Base-by-base conservation (phyloP, 2,113 vertebrate species). In the Nothocercus julius region DNA sequence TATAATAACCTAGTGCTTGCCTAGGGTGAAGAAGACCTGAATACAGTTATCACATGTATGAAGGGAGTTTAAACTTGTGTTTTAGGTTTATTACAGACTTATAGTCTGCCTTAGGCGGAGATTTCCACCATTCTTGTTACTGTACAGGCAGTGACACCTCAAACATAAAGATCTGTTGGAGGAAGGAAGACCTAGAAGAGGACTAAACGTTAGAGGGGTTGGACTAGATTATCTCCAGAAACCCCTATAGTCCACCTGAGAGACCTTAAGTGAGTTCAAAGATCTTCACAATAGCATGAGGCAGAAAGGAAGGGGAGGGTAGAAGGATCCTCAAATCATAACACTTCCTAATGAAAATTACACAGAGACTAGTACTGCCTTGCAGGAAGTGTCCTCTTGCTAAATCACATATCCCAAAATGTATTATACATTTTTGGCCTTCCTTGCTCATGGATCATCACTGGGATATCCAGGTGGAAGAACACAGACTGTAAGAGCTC, bases 1-100 rank as follows among this genome's bases (percentile, higher is more conserved):
- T 79, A 28, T 67, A n/a, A 74, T 28, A 59, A 30, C 38, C 19
- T 5, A 24, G 25, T 14, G 56, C 45, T 68, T 77, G 45, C 63
- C 58, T 0, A 0, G 20, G 54, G 25, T 8, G 2, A 13, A 32
- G 51, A 9, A 84, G 74, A 68, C 64, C 69, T 66, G 40, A 70
- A 67, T n/a, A 22, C 27, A 74, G 19, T 45, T 74, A 62, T 42
- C 45, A 78, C 7, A 7, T 18, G 5, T 53, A 22, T 21, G 27
- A 68, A 62, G 49, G 42, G 28, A 87, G 47, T 68, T 56, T 24
- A 89, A 87, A 73, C 22, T 76, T 62, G 8, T 0, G 1, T 34
- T 81, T 69, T 34, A 47, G 24, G 18, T 68, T 84, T 36, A 59
- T 92, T 79, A 73, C 13, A 69, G 62, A 44, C 42, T 62, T 53